These are phyloP conservation scores for Palaemon carinicauda DNA, from an alignment of 1,140 invertebrate species.

Conservation along the genomic window DNA sequence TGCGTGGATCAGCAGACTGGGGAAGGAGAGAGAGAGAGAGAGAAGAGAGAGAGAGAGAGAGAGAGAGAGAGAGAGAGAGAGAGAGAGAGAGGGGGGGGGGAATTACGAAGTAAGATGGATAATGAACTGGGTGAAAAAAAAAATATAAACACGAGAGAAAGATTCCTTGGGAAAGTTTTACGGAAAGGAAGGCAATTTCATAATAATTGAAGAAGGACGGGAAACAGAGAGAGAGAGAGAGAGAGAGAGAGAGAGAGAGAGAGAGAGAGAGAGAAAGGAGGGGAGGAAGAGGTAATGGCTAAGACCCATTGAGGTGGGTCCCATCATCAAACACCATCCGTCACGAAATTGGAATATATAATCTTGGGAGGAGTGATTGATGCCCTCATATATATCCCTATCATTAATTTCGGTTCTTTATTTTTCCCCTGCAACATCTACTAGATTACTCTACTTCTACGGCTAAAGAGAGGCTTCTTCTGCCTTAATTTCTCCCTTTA, in stretches of 20 bases:
- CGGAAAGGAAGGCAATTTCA: neutral
- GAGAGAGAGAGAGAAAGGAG: neutral
- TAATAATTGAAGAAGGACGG: neutral
- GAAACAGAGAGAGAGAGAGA: no score
- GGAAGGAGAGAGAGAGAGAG: no score
- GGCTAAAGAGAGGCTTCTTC: neutral
- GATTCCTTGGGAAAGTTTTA: neutral
- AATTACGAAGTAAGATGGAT: neutral
- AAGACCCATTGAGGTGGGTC: neutral
- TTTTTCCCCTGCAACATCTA: neutral
- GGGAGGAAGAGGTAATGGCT: neutral
- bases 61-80: no score
- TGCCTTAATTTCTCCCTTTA: neutral
- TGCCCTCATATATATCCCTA: neutral
- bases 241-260: neutral
- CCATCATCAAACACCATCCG: constrained; percentile 26
- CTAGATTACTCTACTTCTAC: neutral
- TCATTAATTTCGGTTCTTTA: neutral
- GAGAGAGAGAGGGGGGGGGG: neutral
- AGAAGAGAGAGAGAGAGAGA: no score
- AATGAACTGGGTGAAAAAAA: neutral
- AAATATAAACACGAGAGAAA: no score
- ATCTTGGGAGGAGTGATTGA: constrained; percentile 9
- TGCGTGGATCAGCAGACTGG: no score
- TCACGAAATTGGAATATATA: constrained; percentile 28